A percentile compares a stretch with the other conserved stretches of the same genome.
phyloP scores from a whole-genome alignment of 2,888 invertebrate genomes.

The Minunthozetes semirufus region DNA sequence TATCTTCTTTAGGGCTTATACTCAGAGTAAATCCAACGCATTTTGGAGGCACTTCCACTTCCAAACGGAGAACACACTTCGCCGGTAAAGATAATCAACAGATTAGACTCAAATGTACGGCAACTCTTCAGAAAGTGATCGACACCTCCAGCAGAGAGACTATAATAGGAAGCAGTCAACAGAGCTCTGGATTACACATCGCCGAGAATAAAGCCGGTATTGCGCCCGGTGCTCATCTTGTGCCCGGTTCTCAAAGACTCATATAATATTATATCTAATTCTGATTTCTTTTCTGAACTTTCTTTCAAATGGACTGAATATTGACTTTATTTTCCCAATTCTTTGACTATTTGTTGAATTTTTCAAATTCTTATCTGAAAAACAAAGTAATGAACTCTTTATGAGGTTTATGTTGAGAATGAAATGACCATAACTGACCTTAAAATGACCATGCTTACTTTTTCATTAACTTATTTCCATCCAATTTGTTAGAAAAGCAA shows the following conservation, averaged over 20 bases:
- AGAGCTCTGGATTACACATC: conserved; percentile 41
- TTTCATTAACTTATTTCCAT: neutral
- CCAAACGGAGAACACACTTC: conserved; percentile 37
- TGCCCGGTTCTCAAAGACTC: neutral
- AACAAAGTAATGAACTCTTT: neutral
- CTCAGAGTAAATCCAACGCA: conserved; percentile 1
- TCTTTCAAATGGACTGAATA: neutral
- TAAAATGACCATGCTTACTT: neutral
- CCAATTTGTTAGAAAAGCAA: neutral
- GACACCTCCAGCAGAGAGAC: conserved; percentile 42
- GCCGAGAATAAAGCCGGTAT: conserved; percentile 37
- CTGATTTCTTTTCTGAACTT: neutral
- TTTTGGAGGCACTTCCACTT: conserved; percentile 14
- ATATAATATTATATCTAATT: neutral
- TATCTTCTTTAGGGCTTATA: neutral
- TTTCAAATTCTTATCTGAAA: conserved; percentile 4
- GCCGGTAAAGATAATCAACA: conserved; percentile 37
- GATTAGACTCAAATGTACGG: conserved; percentile 42
- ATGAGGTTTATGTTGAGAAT: neutral
- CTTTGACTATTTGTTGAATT: neutral
- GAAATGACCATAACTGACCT: too few relatives aligned
- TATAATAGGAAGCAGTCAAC: conserved; percentile 40
- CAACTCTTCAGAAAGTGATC: conserved; percentile 41
- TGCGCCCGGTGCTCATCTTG: neutral
- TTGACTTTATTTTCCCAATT: neutral